Conservation (phyloP, 1,140 invertebrate genomes). For the Cecropterus lyciades region DNA sequence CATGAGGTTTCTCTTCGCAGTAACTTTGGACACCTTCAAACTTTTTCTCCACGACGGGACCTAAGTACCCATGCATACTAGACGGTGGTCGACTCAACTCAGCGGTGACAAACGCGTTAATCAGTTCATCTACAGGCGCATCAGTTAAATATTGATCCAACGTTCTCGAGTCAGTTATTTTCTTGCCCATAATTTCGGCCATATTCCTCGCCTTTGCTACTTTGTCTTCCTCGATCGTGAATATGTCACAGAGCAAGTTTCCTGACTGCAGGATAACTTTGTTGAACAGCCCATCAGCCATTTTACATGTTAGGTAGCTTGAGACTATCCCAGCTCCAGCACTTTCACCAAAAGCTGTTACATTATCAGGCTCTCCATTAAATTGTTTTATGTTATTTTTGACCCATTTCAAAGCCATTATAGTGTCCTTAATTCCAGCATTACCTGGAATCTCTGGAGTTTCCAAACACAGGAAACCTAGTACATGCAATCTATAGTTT, state of each 20-base stretch:
- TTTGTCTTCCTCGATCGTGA: slow-evolving; percentile 64
- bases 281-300: slow-evolving; percentile 85
- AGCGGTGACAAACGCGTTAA: slow-evolving; percentile 56
- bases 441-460: slow-evolving; percentile 86
- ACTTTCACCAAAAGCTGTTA: slow-evolving; percentile 91
- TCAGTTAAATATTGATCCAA: slow-evolving; percentile 77
- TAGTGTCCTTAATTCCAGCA: slow-evolving; percentile 87
- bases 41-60: slow-evolving; percentile 76
- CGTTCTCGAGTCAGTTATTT: slow-evolving; percentile 58
- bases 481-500: slow-evolving; percentile 87
- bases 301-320: slow-evolving; percentile 87
- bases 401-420: slow-evolving; percentile 79
- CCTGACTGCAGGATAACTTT: slow-evolving; percentile 86
- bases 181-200: slow-evolving; percentile 70
- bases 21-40: slow-evolving; percentile 67
- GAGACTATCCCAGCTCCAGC: slow-evolving; percentile 88
- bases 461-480: slow-evolving; percentile 87
- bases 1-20: slow-evolving; percentile 65
- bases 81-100: slow-evolving; percentile 57
- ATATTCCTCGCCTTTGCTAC: slow-evolving; percentile 62
- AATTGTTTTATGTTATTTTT: slow-evolving; percentile 84
- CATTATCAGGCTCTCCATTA: slow-evolving; percentile 88
- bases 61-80: slow-evolving; percentile 53
- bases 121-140: slow-evolving; percentile 69
- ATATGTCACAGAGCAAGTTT: slow-evolving; percentile 85